Evolutionary conservation across 2,113 vertebrate species (phyloP).

Genomic region (Macroglossus sobrinus): DNA sequence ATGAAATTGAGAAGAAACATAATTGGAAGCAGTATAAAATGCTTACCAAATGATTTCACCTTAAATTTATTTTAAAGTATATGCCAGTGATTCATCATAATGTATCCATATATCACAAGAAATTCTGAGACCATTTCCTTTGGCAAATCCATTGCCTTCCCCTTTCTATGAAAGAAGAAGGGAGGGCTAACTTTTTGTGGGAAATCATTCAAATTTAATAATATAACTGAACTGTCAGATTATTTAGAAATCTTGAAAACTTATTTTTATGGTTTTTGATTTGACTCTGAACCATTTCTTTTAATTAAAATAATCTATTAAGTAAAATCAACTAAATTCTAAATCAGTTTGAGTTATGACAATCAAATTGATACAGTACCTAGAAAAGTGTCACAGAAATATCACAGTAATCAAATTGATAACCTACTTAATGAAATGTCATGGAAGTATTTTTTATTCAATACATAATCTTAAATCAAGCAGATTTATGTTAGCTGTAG

Average conservation of each 20-base stretch:
- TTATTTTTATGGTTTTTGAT: not conserved
- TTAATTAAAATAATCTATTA: slow-evolving; percentile 54
- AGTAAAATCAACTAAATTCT: slow-evolving; percentile 18
- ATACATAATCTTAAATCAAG: slow-evolving; percentile 6
- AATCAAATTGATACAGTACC: not conserved
- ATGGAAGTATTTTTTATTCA: slow-evolving; percentile 1
- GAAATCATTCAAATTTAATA: slow-evolving; percentile 4
- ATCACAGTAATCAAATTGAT: not conserved
- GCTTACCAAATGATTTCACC: not conserved
- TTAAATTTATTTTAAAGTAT: not conserved
- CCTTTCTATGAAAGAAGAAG: not conserved
- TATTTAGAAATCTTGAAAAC: slow-evolving; percentile 25
- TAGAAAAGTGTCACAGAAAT: slow-evolving; percentile 14
- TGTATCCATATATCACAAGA: not conserved
- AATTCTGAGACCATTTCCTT: not conserved
- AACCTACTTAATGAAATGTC: slow-evolving; percentile 4
- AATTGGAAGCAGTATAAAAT: not conserved
- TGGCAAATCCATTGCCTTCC: not conserved
- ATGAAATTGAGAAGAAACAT: not conserved
- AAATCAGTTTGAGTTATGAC: slow-evolving; percentile 35
- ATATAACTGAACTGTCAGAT: not conserved
- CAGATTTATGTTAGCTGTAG: not conserved
- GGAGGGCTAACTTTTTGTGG: not conserved
- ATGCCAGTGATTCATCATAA: not conserved
- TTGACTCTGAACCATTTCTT: slow-evolving; percentile 1